Evolutionary conservation across 2,797 vertebrate species (phyloP).

Genomic region (Tadarida brasiliensis): DNA sequence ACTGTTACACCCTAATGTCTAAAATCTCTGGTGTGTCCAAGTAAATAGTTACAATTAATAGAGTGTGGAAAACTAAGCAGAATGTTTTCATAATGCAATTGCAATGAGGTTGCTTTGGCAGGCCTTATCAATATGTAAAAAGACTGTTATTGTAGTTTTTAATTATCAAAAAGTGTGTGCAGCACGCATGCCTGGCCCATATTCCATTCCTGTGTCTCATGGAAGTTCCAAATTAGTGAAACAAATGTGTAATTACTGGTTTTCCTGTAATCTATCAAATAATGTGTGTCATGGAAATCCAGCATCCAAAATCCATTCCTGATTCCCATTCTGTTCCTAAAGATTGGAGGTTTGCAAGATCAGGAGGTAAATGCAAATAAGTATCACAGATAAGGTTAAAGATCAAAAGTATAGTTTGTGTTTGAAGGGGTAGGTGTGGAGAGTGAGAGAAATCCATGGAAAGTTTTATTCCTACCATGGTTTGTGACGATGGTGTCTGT

Average conservation of each 20-base stretch:
- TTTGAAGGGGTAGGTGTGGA: not conserved
- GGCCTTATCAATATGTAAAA: not conserved
- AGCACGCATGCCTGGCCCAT: not conserved
- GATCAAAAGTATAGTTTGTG: not conserved
- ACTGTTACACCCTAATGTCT: not conserved
- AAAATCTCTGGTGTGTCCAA: not conserved
- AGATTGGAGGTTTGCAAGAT: not conserved
- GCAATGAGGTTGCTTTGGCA: not conserved
- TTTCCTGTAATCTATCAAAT: not conserved
- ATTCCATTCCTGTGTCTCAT: not conserved
- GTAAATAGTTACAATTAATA: not conserved
- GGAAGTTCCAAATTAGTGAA: constrained; percentile 33
- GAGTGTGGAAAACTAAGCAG: not conserved
- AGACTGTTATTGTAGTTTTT: not conserved
- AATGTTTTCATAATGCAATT: not conserved
- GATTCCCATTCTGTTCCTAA: not conserved
- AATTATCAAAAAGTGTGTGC: not conserved
- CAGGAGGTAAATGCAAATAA: not conserved
- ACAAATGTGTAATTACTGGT: not conserved
- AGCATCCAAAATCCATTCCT: not conserved
- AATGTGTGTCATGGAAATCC: not conserved
- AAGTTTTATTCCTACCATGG: not conserved
- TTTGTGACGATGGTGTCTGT: not conserved
- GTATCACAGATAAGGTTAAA: not conserved
- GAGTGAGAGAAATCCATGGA: not conserved